Conservation (phyloP, 2,113 vertebrate genomes). For the Coracopsis vasa region DNA sequence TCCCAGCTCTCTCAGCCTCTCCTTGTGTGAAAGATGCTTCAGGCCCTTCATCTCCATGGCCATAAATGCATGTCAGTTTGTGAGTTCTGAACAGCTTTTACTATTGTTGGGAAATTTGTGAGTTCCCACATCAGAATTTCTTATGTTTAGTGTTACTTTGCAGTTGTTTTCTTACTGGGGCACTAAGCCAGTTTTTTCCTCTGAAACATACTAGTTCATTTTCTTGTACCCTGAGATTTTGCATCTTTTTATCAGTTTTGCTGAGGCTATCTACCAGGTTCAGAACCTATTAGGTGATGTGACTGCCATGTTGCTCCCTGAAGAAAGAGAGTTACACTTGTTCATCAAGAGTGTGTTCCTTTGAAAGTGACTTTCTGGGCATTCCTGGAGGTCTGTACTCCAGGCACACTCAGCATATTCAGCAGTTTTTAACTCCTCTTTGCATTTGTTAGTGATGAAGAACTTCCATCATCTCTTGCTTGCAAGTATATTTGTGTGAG, state of each 20-base stretch:
- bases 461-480: background rate
- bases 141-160: background rate
- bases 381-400: background rate
- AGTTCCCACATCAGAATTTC: background rate
- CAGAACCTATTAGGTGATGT: background rate
- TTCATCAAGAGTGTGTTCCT: background rate
- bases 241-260: background rate
- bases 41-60: background rate
- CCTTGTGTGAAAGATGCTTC: background rate
- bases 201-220: background rate
- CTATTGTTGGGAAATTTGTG: rapidly evolving
- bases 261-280: background rate
- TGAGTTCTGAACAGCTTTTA: background rate
- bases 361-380: background rate
- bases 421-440: background rate
- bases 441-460: background rate
- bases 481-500: background rate
- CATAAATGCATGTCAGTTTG: background rate
- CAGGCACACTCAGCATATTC: background rate
- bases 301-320: background rate
- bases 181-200: background rate
- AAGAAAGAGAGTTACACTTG: background rate
- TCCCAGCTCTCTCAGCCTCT: background rate
- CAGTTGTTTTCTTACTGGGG: background rate
- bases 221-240: background rate